Conservation (phyloP, 2,797 vertebrate genomes). For the Phyllotis vaccarum region DNA sequence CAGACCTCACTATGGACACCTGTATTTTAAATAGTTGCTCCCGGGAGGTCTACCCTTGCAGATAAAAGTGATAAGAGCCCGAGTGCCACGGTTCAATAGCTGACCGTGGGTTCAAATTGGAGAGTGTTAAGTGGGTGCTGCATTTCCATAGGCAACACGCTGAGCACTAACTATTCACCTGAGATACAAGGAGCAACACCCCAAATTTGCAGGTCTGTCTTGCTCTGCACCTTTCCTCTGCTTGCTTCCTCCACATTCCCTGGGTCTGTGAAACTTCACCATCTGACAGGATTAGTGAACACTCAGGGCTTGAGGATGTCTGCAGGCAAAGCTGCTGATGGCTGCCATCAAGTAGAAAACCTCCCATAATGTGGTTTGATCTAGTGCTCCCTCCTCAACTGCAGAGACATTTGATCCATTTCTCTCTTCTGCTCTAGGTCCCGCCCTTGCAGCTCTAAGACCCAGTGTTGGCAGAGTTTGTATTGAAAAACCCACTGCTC, state of each 20-base stretch:
- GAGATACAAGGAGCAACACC: background rate
- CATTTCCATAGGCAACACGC: background rate
- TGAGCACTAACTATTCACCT: background rate
- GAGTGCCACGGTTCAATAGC: fast-evolving
- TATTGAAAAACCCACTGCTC: background rate
- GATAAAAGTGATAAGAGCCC: background rate
- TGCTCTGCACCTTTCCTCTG: background rate
- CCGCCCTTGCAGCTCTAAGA: background rate
- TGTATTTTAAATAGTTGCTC: background rate
- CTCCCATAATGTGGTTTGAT: background rate
- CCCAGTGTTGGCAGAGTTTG: background rate
- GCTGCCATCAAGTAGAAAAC: background rate
- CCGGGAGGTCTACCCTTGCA: background rate
- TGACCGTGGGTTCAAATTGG: background rate
- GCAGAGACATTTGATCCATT: background rate
- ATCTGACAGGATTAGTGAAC: fast-evolving
- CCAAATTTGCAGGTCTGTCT: background rate
- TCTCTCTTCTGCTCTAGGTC: background rate
- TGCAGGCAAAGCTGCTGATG: background rate
- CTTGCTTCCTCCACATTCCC: no score
- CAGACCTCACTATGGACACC: background rate
- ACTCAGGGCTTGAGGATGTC: background rate
- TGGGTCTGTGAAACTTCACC: background rate
- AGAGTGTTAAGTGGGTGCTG: background rate
- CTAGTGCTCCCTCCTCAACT: background rate